These are phyloP conservation scores for Cochlearius cochlearius DNA, from an alignment of 2,113 vertebrate genomes.

Conservation along the genomic window DNA sequence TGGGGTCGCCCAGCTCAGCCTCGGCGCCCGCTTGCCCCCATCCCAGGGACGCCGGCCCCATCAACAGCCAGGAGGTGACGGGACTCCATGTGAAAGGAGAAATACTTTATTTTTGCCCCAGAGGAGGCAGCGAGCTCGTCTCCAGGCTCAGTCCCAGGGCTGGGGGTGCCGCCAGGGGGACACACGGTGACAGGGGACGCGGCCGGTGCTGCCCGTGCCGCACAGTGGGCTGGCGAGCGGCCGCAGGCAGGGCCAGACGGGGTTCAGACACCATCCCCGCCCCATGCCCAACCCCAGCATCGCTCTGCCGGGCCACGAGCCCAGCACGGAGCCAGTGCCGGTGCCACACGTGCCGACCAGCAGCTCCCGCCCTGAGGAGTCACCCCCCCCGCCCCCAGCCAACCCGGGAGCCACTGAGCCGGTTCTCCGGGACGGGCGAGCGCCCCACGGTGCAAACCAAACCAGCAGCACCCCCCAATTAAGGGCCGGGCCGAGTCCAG, in stretches of 20 bases:
- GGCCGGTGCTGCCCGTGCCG: background rate
- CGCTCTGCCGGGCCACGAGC: background rate
- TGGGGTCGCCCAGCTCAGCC: background rate
- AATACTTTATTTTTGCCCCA: background rate
- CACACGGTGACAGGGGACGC: background rate
- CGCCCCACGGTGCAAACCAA: rapidly evolving
- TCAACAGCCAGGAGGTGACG: rapidly evolving
- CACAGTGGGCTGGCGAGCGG: background rate
- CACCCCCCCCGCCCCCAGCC: background rate
- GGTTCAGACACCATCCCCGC: rapidly evolving
- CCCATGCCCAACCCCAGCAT: background rate
- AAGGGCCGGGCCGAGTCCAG: background rate
- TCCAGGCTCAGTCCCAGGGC: background rate
- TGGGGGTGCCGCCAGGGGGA: rapidly evolving
- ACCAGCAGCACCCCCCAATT: background rate
- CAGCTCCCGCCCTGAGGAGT: background rate
- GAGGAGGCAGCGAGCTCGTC: background rate
- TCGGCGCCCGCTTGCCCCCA: no score
- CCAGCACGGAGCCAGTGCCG: background rate
- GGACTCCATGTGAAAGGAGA: background rate
- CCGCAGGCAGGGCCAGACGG: rapidly evolving
- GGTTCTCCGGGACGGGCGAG: background rate
- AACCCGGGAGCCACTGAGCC: background rate
- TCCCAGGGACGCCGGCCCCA: rapidly evolving
- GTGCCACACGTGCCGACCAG: rapidly evolving